A percentile compares a stretch with the other conserved stretches of the same genome.
These are phyloP conservation scores for Agonopterix arenella DNA, from an alignment of 2,888 invertebrate species.

Conservation along the genomic window DNA sequence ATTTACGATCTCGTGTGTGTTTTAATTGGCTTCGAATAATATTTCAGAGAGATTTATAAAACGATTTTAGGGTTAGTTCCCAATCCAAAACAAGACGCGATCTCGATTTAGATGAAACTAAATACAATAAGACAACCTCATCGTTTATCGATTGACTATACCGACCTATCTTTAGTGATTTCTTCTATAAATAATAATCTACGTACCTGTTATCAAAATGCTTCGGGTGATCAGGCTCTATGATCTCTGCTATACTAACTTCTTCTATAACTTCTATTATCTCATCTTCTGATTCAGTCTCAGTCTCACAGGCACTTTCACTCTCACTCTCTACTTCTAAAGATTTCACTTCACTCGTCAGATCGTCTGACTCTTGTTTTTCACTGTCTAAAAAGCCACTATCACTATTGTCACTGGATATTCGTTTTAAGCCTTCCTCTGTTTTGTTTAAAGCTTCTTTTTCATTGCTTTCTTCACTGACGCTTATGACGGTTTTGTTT, in stretches of 20 bases:
- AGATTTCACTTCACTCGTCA: conserved; percentile 34
- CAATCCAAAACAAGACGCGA: no score
- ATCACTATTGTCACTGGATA: conserved; percentile 68
- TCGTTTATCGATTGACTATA: no score
- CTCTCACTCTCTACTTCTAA: conserved; percentile 21
- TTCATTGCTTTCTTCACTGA: conserved; percentile 28
- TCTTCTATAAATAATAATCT: no score
- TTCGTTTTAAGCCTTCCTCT: conserved; percentile 41
- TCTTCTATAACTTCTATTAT: conserved; percentile 35
- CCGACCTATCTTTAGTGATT: no score
- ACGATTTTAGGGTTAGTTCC: no score
- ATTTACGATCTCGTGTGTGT: no score
- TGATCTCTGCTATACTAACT: conserved; percentile 13
- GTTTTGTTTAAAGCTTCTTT: conserved; percentile 25
- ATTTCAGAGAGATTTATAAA: no score
- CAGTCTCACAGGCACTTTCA: conserved; percentile 26
- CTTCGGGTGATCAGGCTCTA: conserved; percentile 9
- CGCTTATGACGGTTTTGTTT: conserved; percentile 53
- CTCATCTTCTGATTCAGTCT: conserved; percentile 42
- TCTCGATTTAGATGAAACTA: no score
- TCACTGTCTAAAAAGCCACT: conserved; percentile 69
- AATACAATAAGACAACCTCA: no score
- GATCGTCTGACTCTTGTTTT: conserved; percentile 41
- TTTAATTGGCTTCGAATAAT: no score
- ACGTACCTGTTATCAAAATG: conserved; percentile 4